Base-by-base conservation (phyloP, 1,140 invertebrate genomes). In the Bombus waltoni region DNA sequence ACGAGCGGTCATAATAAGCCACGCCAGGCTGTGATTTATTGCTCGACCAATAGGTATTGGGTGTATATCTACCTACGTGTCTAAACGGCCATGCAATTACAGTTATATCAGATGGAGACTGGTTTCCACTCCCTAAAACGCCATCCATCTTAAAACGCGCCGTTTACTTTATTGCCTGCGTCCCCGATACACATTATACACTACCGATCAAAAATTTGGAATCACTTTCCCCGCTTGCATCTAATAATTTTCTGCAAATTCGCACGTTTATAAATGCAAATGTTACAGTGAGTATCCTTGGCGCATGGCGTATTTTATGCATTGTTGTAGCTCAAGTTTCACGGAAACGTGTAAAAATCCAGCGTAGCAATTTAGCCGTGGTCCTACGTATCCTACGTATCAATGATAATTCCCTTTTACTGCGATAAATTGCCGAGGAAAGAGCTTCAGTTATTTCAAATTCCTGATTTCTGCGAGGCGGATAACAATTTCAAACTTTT, bases 21-120 rank as follows among this genome's bases (percentile, higher is more conserved):
- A 72, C 70, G 81, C 75, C 81, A 44, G 68, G 25, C 70, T 3
- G 70, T 90, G 88, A 90, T 90, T 90, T 87, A 90, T 90, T 78
- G 82, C 70, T 72, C 86, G 71, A 40, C 83, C 81, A 75, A 90
- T 90, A 85, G 68, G 70, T 81, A 89, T 85, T 85, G 88, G 77
- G 82, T 78, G 78, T 75, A 78, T 76, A 76, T 87, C 85, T 82
- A 62, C 81, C 78, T 90, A 89, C 85, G 88, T 86, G 83, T 74
- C 85, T 90, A 89, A 90, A 90, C 70, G 85, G 78, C 73, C 38
- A 73, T 87, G 74, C 85, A 83, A 89, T 87, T 87, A 89, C 89
- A 85, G 88, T 87, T 89, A 90, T 87, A 90, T 81, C 88, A 87
- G 77, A 89, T 83, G 74, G 72, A 89, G 88, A 77, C 78, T 89